Conservation (phyloP, 2,797 vertebrate genomes). For the Borostomias antarcticus region DNA sequence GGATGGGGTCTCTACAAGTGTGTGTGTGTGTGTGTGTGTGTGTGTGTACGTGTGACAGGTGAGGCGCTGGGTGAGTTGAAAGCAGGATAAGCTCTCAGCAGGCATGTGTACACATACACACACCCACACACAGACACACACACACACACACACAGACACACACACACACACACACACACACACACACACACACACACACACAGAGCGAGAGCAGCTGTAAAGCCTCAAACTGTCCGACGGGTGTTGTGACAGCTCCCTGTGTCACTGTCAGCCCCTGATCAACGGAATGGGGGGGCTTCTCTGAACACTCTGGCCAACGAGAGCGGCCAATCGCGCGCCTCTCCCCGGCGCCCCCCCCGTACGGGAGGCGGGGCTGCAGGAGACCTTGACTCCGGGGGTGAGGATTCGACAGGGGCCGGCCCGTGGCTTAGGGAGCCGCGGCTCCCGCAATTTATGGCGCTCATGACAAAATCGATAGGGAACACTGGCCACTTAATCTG, state of each 20-base stretch:
- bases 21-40: constrained; percentile 4
- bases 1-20: not conserved
- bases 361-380: constrained; percentile 30
- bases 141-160: not conserved
- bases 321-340: constrained; percentile 30
- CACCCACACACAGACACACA: not conserved
- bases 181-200: not conserved
- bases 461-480: constrained; percentile 53
- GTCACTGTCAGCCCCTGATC: too few relatives aligned
- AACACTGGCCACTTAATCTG: constrained; percentile 52
- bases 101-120: not conserved
- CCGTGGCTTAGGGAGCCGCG: constrained; percentile 29
- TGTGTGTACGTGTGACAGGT: not conserved
- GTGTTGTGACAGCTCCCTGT: not conserved
- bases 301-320: constrained; percentile 1
- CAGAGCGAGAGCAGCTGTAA: not conserved
- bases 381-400: constrained; percentile 53
- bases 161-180: not conserved
- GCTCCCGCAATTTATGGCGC: constrained; percentile 42
- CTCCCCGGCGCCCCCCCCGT: constrained; percentile 6
- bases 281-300: too few relatives aligned
- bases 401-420: constrained; percentile 44
- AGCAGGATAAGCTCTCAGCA: not conserved
- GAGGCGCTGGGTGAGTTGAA: not conserved
- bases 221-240: not conserved